Percentiles rank a stretch among this genome's conserved stretches.
Conservation (phyloP, 1,140 invertebrate species). For the Cydia pomonella region DNA sequence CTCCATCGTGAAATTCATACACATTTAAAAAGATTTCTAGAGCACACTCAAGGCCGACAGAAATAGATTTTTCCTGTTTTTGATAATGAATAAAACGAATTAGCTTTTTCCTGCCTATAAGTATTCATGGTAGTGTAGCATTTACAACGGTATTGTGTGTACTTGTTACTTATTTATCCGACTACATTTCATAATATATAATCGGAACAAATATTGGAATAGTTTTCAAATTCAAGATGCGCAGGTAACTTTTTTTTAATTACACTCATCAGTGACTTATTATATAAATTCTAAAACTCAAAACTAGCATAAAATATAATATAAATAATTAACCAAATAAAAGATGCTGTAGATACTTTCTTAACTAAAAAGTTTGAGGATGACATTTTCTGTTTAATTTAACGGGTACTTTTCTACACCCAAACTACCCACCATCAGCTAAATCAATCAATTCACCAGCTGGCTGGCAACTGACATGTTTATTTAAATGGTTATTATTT, state of each 20-base stretch:
- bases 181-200: neutral
- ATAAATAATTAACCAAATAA: no score
- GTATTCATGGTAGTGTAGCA: neutral
- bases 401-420: neutral
- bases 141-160: neutral
- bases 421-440: neutral
- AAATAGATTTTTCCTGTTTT: slow-evolving; percentile 8
- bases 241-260: neutral
- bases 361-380: no score
- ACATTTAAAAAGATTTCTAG: neutral
- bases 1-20: neutral
- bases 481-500: slow-evolving; percentile 34
- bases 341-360: neutral
- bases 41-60: neutral
- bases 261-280: neutral
- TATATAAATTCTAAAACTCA: no score
- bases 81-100: neutral
- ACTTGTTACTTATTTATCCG: neutral
- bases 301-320: neutral
- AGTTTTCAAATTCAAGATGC: neutral
- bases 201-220: neutral
- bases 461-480: slow-evolving; percentile 32
- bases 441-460: slow-evolving; percentile 23
- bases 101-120: slow-evolving; percentile 6
- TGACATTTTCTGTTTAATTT: neutral